Evolutionary conservation across 92 coral and sea anemone species (phyloP).

Genomic region (Actinostola sp.): DNA sequence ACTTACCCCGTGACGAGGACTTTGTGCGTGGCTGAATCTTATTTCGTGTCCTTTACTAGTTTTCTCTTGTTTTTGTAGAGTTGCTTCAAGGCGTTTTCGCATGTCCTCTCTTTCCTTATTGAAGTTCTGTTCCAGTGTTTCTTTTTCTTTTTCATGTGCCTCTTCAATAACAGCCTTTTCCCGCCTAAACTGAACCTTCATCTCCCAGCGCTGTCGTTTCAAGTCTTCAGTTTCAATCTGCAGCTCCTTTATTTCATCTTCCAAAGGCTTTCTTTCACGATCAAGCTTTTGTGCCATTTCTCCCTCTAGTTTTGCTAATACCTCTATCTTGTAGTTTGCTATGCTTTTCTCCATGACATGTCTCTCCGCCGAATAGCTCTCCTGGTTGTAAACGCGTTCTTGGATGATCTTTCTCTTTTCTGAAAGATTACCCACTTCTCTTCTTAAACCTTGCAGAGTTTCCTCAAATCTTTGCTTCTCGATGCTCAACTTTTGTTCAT

Average conservation of each 20-base stretch:
- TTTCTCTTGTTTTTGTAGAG: slow-evolving; percentile 62
- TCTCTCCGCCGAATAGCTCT: slow-evolving; percentile 54
- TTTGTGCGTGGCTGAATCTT: slow-evolving; percentile 50
- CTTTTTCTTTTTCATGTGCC: slow-evolving; percentile 67
- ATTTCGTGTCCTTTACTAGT: slow-evolving; percentile 42
- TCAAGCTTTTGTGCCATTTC: slow-evolving; percentile 65
- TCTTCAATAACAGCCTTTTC: slow-evolving; percentile 75
- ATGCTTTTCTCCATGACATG: slow-evolving; percentile 81
- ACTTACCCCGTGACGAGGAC: slow-evolving; percentile 73
- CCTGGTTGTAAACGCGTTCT: slow-evolving; percentile 82
- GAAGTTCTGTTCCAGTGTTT: slow-evolving; percentile 62
- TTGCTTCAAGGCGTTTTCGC: slow-evolving; percentile 60
- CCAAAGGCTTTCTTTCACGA: slow-evolving; percentile 71
- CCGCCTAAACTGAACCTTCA: slow-evolving; percentile 69
- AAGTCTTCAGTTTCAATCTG: slow-evolving; percentile 73
- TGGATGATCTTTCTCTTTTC: slow-evolving; percentile 81
- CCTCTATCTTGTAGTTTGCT: slow-evolving; percentile 81
- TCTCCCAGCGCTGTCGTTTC: slow-evolving; percentile 76
- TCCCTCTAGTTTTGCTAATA: slow-evolving; percentile 78
- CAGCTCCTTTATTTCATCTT: slow-evolving; percentile 70
- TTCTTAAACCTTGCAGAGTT: slow-evolving; percentile 67
- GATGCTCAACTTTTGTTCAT: slow-evolving; percentile 64
- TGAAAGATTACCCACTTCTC: slow-evolving; percentile 73
- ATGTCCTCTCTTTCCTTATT: slow-evolving; percentile 74
- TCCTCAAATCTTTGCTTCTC: slow-evolving; percentile 80